phyloP scores from a whole-genome alignment of 1,140 invertebrate genomes.

The Diorhabda sublineata region DNA sequence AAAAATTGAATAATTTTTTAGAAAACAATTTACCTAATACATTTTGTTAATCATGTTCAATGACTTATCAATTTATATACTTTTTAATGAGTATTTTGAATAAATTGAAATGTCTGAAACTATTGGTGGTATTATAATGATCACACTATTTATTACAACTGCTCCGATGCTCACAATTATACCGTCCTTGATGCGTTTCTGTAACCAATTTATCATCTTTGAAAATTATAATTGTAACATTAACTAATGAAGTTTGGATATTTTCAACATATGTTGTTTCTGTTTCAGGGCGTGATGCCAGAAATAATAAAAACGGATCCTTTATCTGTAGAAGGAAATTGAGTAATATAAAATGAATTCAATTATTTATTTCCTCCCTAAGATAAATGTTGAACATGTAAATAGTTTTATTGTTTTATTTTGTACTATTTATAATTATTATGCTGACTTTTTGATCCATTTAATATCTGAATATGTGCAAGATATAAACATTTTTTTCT shows the following conservation, averaged over 20 bases:
- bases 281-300: constrained; percentile 38
- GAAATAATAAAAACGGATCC: constrained; percentile 41
- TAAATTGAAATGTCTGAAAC: not conserved
- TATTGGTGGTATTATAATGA: too few relatives aligned
- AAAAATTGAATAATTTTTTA: constrained; percentile 2
- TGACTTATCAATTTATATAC: not conserved
- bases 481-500: too few relatives aligned
- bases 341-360: not conserved
- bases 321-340: constrained; percentile 24
- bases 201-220: too few relatives aligned
- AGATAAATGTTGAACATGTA: constrained; percentile 15
- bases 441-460: too few relatives aligned
- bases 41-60: constrained; percentile 2
- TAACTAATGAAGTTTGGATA: too few relatives aligned
- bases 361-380: constrained; percentile 9
- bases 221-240: too few relatives aligned
- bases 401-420: constrained; percentile 8
- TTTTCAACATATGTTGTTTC: not conserved
- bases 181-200: too few relatives aligned
- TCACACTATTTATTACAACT: not conserved
- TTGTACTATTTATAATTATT: not conserved
- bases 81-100: not conserved
- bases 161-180: not conserved
- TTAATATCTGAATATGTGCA: too few relatives aligned
- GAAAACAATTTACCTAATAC: not conserved